Evolutionary conservation across 2,113 vertebrate species (phyloP).

Genomic region (Cinclus cinclus): DNA sequence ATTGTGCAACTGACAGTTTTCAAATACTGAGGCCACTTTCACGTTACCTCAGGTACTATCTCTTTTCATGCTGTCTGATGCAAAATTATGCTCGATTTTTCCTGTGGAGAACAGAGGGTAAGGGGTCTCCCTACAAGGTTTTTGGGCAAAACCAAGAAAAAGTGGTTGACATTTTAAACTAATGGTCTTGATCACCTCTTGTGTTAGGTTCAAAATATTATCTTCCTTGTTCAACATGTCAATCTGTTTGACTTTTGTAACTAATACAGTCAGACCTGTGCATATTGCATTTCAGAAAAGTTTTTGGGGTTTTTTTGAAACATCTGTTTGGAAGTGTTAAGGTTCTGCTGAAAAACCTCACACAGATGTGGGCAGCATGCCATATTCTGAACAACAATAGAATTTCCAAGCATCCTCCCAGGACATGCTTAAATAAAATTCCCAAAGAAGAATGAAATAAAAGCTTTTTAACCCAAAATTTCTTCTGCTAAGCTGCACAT

Average conservation of each 20-base stretch:
- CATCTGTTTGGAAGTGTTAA: slow-evolving; percentile 74
- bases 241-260: slow-evolving; percentile 46
- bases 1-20: background rate
- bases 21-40: background rate
- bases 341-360: slow-evolving; percentile 73
- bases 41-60: background rate
- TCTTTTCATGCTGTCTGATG: background rate
- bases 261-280: slow-evolving; percentile 26
- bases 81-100: background rate
- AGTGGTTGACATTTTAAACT: slow-evolving; percentile 7
- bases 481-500: background rate
- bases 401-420: slow-evolving; percentile 58
- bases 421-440: slow-evolving; percentile 40
- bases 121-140: background rate
- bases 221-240: slow-evolving; percentile 6
- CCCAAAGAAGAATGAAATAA: slow-evolving; percentile 24
- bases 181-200: background rate
- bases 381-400: slow-evolving; percentile 67
- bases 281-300: slow-evolving; percentile 54
- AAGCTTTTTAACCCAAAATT: background rate
- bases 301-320: slow-evolving; percentile 14
- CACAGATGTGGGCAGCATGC: slow-evolving; percentile 67
- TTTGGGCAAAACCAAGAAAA: background rate
- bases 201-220: slow-evolving; percentile 6
- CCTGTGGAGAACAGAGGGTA: background rate